A percentile compares a stretch with the other conserved stretches of the same genome.
These are phyloP conservation scores for Micromesistius poutassou DNA, from an alignment of 2,797 vertebrate species.

Conservation along the genomic window DNA sequence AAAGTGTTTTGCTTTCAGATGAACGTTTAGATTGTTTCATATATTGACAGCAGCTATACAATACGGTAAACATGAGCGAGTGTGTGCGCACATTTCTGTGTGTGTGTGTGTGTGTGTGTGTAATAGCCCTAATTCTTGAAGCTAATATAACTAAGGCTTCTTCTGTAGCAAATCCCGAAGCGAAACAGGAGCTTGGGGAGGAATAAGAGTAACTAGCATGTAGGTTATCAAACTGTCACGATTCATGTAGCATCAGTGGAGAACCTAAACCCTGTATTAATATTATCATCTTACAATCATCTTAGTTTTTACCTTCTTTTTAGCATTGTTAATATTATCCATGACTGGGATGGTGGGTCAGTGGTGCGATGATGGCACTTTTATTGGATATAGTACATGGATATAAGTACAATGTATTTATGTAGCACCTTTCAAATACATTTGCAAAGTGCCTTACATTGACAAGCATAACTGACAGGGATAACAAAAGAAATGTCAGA, in stretches of 20 bases:
- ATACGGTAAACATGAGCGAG: not conserved
- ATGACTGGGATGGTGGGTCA: not conserved
- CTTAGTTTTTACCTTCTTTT: too few relatives aligned
- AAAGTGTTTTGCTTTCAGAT: not conserved
- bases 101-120: not conserved
- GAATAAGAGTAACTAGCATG: not conserved
- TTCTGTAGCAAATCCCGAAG: not conserved
- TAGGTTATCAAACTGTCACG: not conserved
- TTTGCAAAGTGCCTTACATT: not conserved
- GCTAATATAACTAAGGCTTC: not conserved
- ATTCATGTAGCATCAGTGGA: not conserved
- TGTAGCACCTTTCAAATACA: not conserved
- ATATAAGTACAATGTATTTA: not conserved
- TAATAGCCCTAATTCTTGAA: not conserved
- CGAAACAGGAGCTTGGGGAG: not conserved
- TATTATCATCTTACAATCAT: too few relatives aligned
- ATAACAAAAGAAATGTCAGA: not conserved
- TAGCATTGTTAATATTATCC: not conserved
- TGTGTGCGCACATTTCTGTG: not conserved
- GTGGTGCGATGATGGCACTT: too few relatives aligned
- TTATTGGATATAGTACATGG: too few relatives aligned
- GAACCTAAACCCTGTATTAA: not conserved
- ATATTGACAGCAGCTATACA: not conserved
- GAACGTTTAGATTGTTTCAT: not conserved
- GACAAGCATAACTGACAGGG: not conserved